These are phyloP conservation scores for Arctopsyche grandis DNA, from an alignment of 1,140 invertebrate genomes.

Conservation along the genomic window DNA sequence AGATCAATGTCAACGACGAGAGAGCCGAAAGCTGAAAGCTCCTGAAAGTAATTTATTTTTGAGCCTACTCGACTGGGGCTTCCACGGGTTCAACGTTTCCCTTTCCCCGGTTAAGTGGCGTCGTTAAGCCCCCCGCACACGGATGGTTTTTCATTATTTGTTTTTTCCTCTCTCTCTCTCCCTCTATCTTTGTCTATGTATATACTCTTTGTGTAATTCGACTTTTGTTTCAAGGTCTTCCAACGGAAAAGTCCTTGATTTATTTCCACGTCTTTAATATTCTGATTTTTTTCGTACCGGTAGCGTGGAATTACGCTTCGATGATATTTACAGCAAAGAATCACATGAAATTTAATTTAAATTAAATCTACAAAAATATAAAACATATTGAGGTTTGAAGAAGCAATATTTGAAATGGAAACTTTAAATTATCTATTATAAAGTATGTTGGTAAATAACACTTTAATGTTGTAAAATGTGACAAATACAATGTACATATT, in stretches of 20 bases:
- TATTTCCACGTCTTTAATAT: not conserved
- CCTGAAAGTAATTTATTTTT: slow-evolving; percentile 28
- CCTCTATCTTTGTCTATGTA: not conserved
- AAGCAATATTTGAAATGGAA: too few relatives aligned
- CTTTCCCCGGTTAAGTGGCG: slow-evolving; percentile 15
- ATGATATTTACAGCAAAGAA: not conserved
- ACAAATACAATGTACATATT: too few relatives aligned
- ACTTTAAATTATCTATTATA: too few relatives aligned
- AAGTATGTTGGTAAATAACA: too few relatives aligned
- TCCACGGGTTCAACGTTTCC: not conserved
- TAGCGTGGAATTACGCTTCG: too few relatives aligned
- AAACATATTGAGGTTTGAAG: too few relatives aligned
- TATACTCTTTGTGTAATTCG: not conserved
- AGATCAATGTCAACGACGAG: slow-evolving; percentile 17
- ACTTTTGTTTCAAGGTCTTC: not conserved
- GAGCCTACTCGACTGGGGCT: slow-evolving; percentile 13
- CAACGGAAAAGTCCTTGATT: not conserved
- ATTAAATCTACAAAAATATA: not conserved
- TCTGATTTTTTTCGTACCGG: too few relatives aligned
- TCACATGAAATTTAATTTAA: slow-evolving; percentile 29
- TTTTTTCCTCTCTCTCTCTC: not conserved
- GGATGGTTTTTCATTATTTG: slow-evolving; percentile 25
- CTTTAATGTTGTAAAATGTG: too few relatives aligned
- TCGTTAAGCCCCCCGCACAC: slow-evolving; percentile 15
- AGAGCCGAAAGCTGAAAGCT: not conserved